These are phyloP conservation scores for Aphidius gifuensis DNA, from an alignment of 1,140 invertebrate species.

Conservation along the genomic window DNA sequence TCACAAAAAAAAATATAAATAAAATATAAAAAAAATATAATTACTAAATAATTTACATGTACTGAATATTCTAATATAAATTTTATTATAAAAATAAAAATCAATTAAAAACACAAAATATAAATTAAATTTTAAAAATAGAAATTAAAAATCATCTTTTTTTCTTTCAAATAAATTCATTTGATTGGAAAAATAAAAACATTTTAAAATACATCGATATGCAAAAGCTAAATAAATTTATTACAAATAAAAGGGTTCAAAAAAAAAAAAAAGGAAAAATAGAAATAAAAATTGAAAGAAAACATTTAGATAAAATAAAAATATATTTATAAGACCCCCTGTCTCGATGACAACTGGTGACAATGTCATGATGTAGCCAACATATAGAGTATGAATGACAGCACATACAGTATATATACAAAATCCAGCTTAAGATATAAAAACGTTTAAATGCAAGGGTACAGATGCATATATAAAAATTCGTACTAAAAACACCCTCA, in stretches of 20 bases:
- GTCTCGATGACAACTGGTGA: constrained; percentile 13
- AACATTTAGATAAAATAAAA: neutral
- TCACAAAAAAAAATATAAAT: no score
- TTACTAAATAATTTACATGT: no score
- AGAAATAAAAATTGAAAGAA: neutral
- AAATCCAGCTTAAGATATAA: constrained; percentile 42
- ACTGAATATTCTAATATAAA: no score
- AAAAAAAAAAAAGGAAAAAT: neutral
- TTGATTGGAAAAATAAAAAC: no score
- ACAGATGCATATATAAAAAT: no score
- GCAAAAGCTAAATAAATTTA: no score
- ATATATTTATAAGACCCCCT: constrained; percentile 1
- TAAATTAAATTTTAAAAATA: no score
- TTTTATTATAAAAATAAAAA: no score
- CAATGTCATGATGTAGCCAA: constrained; percentile 7
- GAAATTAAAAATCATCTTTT: no score
- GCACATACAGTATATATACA: constrained; percentile 21
- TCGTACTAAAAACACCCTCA: constrained; percentile 35
- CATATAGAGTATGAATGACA: constrained; percentile 22
- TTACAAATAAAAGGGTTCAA: neutral
- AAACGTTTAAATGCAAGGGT: constrained; percentile 38
- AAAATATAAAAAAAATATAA: no score
- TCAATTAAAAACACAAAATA: no score
- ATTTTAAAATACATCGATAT: neutral
- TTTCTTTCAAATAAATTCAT: no score